Percentiles rank a stretch among this genome's conserved stretches.
Conservation (phyloP, 2,797 vertebrate species). For the Chelonia mydas region DNA sequence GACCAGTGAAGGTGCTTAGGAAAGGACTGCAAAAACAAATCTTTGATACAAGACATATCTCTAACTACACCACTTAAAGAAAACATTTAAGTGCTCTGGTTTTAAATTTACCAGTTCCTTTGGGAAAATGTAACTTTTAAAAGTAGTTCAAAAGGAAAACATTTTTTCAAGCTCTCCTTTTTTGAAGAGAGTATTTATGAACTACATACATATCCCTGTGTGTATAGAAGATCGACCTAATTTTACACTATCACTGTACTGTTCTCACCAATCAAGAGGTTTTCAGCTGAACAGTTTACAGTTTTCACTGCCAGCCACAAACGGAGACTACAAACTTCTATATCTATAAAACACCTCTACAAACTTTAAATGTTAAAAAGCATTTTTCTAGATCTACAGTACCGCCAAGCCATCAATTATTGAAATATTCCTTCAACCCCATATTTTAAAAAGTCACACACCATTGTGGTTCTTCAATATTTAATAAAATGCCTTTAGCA, state of each 20-base stretch:
- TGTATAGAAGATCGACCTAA: neutral
- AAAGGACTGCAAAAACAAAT: neutral
- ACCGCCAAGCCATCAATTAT: constrained; percentile 3
- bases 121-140: neutral
- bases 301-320: neutral
- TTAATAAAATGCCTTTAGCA: neutral
- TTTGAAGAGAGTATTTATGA: neutral
- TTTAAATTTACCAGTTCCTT: neutral
- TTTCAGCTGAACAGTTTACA: neutral
- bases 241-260: neutral
- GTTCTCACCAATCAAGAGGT: neutral
- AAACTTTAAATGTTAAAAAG: neutral
- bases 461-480: neutral
- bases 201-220: neutral
- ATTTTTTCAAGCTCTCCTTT: neutral
- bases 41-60: neutral
- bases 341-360: neutral
- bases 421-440: neutral
- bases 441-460: neutral
- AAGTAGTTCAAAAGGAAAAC: neutral
- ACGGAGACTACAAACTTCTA: neutral
- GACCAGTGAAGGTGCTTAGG: neutral
- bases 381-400: neutral
- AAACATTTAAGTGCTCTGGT: neutral
- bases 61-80: neutral